A percentile compares a stretch with the other conserved stretches of the same genome.
Conservation (phyloP, 1,140 invertebrate genomes). For the Linepithema humile region DNA sequence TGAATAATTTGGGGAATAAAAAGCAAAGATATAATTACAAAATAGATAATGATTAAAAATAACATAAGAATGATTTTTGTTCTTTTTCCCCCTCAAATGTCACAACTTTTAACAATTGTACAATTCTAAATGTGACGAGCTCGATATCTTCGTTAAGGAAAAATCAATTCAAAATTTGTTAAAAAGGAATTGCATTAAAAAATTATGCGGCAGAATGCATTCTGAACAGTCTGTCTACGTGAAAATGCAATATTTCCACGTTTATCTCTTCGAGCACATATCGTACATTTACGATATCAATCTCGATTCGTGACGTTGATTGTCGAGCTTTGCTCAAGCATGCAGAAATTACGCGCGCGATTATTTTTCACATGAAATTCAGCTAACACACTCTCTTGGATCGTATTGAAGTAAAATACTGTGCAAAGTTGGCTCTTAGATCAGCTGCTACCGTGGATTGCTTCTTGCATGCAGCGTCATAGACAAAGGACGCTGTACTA, state of each 20-base stretch:
- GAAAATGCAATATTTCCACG: not conserved
- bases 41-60: not conserved
- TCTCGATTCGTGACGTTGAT: conserved; percentile 28
- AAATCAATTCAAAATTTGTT: not conserved
- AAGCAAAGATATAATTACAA: not conserved
- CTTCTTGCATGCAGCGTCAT: too few species aligned
- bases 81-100: too few species aligned
- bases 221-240: too few species aligned
- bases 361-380: not conserved
- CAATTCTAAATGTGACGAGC: not conserved
- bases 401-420: conserved; percentile 14
- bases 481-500: too few species aligned
- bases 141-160: not conserved
- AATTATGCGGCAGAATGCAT: not conserved
- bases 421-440: too few species aligned
- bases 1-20: not conserved
- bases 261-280: not conserved
- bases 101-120: not conserved
- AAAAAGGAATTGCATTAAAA: not conserved
- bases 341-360: conserved; percentile 10
- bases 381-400: not conserved
- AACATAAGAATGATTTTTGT: too few species aligned
- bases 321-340: not conserved
- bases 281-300: not conserved
- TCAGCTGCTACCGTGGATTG: too few species aligned